Base-by-base conservation (phyloP, 2,797 vertebrate genomes). In the Rhynchotus rufescens region DNA sequence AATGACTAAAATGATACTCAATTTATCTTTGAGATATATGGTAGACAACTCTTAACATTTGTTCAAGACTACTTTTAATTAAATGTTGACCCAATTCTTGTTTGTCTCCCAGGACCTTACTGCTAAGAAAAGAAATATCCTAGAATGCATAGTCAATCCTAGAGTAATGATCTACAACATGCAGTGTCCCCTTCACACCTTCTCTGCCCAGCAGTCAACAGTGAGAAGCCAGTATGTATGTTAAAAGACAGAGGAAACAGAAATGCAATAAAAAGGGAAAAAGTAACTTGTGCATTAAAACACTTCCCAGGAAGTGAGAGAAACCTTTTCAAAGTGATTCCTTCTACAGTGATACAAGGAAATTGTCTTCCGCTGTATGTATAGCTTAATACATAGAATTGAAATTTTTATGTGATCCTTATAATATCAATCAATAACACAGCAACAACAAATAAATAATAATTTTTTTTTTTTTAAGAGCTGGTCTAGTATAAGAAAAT, bases 91-190 rank as follows among this genome's bases (percentile, higher is more conserved):
- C 64, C 56, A 5, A 9, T 74, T 90, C n/a, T 79, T 94, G 17
- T 79, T 83, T 87, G 76, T 89, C 76, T 57, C 85, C 79, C 32
- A 74, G 57, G 86, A 91, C 32, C 15, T 28, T 64, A 56, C 38
- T 73, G 51, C 79, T 93, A 83, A 80, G 86, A 87, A 93, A 86
- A 90, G 5, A 79, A 89, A 87, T 68, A 75, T n/a, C 73, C 69
- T 88, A 78, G 45, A 90, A 78, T 28, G 69, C 17, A 52, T 45
- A 69, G 90, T n/a, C 1, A 6, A 34, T 34, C 20, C 60, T 36
- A 54, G 47, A 87, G 64, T 40, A 64, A 44, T 64, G 64, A 80
- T n/a, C 49, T 76, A n/a, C 67, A 77, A 32, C 59, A 34, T 34
- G 10, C 38, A 72, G 47, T 64, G n/a, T 88, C 40, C 26, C 25